Evolutionary conservation across 2,113 vertebrate species (phyloP), one percentile per base, ranked within the genome.

Genomic region (Lepus americanus): DNA sequence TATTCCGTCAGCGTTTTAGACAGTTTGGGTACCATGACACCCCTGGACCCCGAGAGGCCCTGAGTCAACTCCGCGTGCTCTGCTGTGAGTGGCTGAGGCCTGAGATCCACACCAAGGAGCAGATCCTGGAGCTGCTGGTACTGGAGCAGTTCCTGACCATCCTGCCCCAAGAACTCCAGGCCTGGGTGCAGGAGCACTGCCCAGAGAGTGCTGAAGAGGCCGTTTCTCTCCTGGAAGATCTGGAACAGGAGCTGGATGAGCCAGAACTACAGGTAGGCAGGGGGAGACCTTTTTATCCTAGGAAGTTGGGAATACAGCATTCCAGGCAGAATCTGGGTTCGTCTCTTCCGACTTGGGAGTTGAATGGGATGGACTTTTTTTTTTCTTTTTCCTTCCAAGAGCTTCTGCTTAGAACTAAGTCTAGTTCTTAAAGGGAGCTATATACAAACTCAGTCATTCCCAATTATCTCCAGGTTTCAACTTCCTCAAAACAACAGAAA

Each of bases 11-110:
- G 51, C 97, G 97, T 81, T 98, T 98, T 81, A 81, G 97, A 66
- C 97, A 96, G n/a, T 97, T 97, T 67, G 96, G 96, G 53, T 98
- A 98, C 92, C 97, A 96, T 81, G 97, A 97, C 70, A 97, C 97
- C 4, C 97, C 96, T 2, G 97, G 97, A 0, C 97, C 97, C 17
- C 94, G 97, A 31, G 97, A 98, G 72, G 97, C 96, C 1, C 93
- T 96, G 25, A 97, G 96, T 95, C 97, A 97, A 53, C 97, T 98
- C 25, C 94, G 97, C 9, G 94, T 96, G 39, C 98, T 98, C 33
- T 98, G 96, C 94, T 96, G 94, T n/a, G 95, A 97, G 92, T 98
- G 97, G 97, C 97, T 98, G 92, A n/a, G 96, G 70, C 98, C 98
- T 0, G 97, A 97, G 81, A 85, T 96, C 44, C 92, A 95, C 94